These are phyloP conservation scores for Tetragonula carbonaria DNA, from an alignment of 2,888 invertebrate species.

Conservation along the genomic window DNA sequence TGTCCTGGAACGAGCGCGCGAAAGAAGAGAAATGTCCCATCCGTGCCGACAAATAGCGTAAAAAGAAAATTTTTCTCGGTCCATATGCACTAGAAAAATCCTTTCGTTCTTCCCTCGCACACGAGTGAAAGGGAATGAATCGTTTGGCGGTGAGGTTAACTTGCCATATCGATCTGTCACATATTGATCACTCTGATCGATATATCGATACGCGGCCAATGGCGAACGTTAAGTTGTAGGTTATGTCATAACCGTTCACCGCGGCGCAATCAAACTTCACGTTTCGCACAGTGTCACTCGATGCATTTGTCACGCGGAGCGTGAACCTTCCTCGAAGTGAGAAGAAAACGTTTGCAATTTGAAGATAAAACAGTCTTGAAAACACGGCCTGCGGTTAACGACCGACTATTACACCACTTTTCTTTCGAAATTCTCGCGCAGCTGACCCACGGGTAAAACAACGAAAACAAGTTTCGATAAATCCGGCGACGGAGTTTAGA, in stretches of 20 bases:
- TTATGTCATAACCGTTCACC: constrained; percentile 20
- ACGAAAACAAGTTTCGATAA: neutral
- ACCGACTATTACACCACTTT: constrained; percentile 21
- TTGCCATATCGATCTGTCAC: constrained; percentile 13
- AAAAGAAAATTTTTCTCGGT: neutral
- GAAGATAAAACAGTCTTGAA: neutral
- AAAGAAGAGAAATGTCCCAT: constrained; percentile 1
- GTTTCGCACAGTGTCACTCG: constrained; percentile 8
- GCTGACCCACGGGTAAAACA: neutral
- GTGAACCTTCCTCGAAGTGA: neutral
- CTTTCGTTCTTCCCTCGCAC: neutral
- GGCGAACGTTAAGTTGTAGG: neutral
- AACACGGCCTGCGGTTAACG: neutral
- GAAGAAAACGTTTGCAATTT: neutral
- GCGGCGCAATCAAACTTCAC: constrained; percentile 1
- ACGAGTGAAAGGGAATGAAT: neutral
- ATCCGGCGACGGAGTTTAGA: neutral
- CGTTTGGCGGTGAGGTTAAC: neutral
- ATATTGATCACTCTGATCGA: constrained; percentile 28
- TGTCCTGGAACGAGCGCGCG: neutral
- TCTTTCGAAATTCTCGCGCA: neutral
- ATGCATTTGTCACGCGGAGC: neutral
- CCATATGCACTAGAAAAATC: constrained; percentile 14
- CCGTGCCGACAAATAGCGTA: neutral
- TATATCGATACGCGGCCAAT: neutral